These are phyloP conservation scores for Tetragnatha montana DNA, from an alignment of 2,888 invertebrate genomes.

Conservation along the genomic window DNA sequence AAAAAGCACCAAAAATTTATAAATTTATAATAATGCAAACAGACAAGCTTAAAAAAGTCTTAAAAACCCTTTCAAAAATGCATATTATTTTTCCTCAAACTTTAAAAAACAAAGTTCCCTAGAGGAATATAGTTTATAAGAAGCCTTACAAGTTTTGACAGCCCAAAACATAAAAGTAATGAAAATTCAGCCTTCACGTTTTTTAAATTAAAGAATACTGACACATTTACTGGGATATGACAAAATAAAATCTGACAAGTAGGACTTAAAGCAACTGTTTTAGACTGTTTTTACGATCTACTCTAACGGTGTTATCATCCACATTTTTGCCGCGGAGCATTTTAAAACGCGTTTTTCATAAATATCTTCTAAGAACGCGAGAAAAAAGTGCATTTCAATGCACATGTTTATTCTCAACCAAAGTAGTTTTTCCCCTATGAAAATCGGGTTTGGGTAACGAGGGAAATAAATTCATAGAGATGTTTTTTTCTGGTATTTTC, in stretches of 20 bases:
- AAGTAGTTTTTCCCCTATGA: background rate
- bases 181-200: background rate
- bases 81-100: too few species aligned
- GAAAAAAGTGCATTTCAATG: background rate
- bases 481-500: too few species aligned
- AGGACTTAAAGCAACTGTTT: background rate
- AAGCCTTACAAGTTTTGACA: background rate
- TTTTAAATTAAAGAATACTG: constrained; percentile 1
- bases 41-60: too few species aligned
- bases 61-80: too few species aligned
- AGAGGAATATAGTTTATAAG: background rate
- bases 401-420: background rate
- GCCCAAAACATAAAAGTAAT: background rate
- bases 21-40: too few species aligned
- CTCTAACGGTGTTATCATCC: background rate
- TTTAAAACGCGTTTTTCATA: background rate
- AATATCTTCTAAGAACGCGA: background rate
- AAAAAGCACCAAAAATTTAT: too few species aligned
- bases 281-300: background rate
- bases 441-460: too few species aligned
- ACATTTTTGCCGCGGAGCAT: background rate
- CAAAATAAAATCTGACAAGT: background rate
- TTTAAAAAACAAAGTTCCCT: too few species aligned
- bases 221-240: background rate
- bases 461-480: too few species aligned